These are phyloP conservation scores for Erannis defoliaria DNA, from an alignment of 2,888 invertebrate species.

Conservation along the genomic window DNA sequence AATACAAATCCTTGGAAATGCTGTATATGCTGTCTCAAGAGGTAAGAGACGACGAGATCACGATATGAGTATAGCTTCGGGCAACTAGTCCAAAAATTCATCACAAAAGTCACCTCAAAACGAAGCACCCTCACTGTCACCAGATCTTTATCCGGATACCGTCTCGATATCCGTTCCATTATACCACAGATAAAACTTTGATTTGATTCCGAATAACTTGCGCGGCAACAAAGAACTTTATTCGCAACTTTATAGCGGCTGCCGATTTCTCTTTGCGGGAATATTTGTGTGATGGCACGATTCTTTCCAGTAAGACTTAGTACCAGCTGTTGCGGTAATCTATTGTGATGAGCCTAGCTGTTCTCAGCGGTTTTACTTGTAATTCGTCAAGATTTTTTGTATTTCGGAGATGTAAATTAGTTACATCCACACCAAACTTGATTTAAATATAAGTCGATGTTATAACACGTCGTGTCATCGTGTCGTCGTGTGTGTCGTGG, in stretches of 20 bases:
- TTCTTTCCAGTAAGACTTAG: conserved; percentile 36
- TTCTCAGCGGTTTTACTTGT: no score
- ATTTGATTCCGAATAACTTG: conserved; percentile 79
- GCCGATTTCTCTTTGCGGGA: conserved; percentile 24
- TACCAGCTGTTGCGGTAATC: conserved; percentile 6
- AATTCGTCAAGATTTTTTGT: no score
- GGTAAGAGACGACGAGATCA: no score
- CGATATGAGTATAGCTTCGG: no score
- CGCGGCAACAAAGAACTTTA: conserved; percentile 66
- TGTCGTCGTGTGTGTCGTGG: no score
- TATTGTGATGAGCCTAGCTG: no score
- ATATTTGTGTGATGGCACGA: conserved; percentile 35
- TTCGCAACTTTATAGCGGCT: conserved; percentile 66
- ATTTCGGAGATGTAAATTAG: no score
- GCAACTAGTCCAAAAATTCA: not conserved
- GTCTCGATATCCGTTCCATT: conserved; percentile 79
- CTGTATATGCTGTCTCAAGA: no score
- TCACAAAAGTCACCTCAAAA: conserved; percentile 9
- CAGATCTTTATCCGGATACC: conserved; percentile 69
- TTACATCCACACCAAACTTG: no score
- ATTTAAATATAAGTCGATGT: no score
- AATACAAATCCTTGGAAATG: no score
- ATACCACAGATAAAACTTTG: conserved; percentile 81
- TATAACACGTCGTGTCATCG: no score
- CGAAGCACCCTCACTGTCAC: conserved; percentile 56